A percentile compares a stretch with the other conserved stretches of the same genome.
Conservation (phyloP, 1,140 invertebrate species). For the Lordiphosa mommai region DNA sequence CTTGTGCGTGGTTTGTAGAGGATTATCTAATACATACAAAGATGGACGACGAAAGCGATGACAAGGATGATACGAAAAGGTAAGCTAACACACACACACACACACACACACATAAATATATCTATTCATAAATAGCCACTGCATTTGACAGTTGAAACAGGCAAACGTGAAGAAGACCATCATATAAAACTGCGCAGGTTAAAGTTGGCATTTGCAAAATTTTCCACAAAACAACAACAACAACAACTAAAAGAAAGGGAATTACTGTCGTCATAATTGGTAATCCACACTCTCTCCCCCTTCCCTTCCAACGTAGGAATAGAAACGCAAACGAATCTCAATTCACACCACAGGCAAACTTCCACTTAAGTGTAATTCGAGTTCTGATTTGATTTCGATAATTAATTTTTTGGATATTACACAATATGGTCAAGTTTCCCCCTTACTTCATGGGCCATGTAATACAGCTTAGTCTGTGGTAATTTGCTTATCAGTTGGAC, state of each 20-base stretch:
- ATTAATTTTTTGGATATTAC: no score
- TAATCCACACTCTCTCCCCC: constrained; percentile 14
- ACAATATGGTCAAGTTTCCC: no score
- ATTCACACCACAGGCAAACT: no score
- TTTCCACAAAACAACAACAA: constrained; percentile 25
- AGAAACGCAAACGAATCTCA: neutral
- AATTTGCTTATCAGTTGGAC: no score
- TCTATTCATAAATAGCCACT: constrained; percentile 45
- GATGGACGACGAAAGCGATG: constrained; percentile 85
- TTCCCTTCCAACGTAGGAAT: constrained; percentile 2
- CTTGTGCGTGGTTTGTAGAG: constrained; percentile 27
- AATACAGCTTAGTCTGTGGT: no score
- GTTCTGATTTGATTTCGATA: no score
- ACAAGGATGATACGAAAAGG: constrained; percentile 86
- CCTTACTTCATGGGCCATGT: no score
- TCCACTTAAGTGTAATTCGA: no score
- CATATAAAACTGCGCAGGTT: constrained; percentile 15
- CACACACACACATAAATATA: neutral
- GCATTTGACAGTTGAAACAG: constrained; percentile 52
- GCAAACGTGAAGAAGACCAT: constrained; percentile 6
- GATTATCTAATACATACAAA: constrained; percentile 60
- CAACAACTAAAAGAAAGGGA: neutral
- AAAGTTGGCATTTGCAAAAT: constrained; percentile 24
- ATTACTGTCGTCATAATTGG: constrained; percentile 21
- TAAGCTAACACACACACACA: constrained; percentile 61